Percentiles rank a stretch among this genome's conserved stretches.
Conservation (phyloP, 2,888 invertebrate genomes). For the Hypolimnas misippus region DNA sequence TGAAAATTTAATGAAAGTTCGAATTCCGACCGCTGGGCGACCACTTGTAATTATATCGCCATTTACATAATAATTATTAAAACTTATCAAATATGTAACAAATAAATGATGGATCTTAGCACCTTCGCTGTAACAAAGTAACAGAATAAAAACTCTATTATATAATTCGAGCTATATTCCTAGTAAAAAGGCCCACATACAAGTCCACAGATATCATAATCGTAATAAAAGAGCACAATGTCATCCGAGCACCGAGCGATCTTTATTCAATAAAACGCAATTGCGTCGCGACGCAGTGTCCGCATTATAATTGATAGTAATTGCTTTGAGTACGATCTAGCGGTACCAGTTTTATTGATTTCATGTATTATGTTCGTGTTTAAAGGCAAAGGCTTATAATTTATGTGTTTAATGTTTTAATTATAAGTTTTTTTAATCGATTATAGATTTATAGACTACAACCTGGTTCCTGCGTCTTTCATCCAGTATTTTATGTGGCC, state of each 20-base stretch:
- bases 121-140: too few species aligned
- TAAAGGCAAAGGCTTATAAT: neutral
- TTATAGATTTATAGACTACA: too few species aligned
- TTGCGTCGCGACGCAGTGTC: constrained; percentile 56
- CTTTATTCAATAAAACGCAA: constrained; percentile 58
- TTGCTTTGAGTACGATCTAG: constrained; percentile 51
- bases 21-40: too few species aligned
- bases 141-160: neutral
- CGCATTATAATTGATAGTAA: constrained; percentile 60
- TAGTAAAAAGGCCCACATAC: constrained; percentile 1
- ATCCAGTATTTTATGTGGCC: too few species aligned
- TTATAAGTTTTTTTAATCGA: too few species aligned
- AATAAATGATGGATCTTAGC: too few species aligned
- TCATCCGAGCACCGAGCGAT: constrained; percentile 38
- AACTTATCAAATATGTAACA: too few species aligned
- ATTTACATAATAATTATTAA: too few species aligned
- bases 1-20: too few species aligned
- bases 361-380: neutral
- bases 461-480: too few species aligned
- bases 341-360: constrained; percentile 11
- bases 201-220: constrained; percentile 22
- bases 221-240: constrained; percentile 25
- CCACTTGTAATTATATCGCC: too few species aligned
- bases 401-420: neutral
- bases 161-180: neutral